Evolutionary conservation across 2,113 vertebrate genomes (phyloP).

Genomic region (Piprites chloris): DNA sequence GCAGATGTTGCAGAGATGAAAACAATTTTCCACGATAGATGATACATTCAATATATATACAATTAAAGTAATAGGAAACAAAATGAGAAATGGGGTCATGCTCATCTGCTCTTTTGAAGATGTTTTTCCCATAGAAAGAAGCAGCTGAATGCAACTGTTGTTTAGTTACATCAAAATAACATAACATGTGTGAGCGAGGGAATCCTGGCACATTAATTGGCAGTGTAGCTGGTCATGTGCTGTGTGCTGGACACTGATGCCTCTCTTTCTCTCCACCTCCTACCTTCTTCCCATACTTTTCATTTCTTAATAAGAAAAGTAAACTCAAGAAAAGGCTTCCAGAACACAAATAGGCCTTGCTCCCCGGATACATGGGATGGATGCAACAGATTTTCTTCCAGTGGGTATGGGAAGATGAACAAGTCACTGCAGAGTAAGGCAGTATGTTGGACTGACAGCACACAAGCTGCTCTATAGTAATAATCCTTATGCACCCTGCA

Average conservation of each 20-base stretch:
- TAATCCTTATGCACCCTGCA: conserved; percentile 43
- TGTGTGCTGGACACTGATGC: conserved; percentile 16
- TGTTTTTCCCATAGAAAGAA: conserved; percentile 56
- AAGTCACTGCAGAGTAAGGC: conserved; percentile 1
- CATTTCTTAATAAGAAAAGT: conserved; percentile 2
- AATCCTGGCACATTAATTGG: conserved; percentile 59
- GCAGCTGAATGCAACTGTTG: conserved; percentile 57
- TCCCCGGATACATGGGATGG: neutral
- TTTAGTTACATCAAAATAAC: conserved; percentile 58
- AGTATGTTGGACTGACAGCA: neutral
- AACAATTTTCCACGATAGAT: conserved; percentile 50
- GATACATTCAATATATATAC: conserved; percentile 30
- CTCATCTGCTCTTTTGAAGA: conserved; percentile 62
- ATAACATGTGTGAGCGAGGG: conserved; percentile 26
- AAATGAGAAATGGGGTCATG: conserved; percentile 35
- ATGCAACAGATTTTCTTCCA: conserved; percentile 6
- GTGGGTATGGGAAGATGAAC: conserved; percentile 15
- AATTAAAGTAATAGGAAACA: conserved; percentile 62
- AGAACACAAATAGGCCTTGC: neutral
- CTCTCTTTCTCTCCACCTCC: neutral
- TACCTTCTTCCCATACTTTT: neutral
- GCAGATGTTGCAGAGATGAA: conserved; percentile 60
- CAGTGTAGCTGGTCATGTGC: conserved; percentile 27
- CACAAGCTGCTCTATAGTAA: conserved; percentile 6
- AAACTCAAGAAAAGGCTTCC: neutral